Evolutionary conservation across 2,797 vertebrate genomes (phyloP), one percentile per base, ranked within the genome.

Genomic region (Mustela erminea): DNA sequence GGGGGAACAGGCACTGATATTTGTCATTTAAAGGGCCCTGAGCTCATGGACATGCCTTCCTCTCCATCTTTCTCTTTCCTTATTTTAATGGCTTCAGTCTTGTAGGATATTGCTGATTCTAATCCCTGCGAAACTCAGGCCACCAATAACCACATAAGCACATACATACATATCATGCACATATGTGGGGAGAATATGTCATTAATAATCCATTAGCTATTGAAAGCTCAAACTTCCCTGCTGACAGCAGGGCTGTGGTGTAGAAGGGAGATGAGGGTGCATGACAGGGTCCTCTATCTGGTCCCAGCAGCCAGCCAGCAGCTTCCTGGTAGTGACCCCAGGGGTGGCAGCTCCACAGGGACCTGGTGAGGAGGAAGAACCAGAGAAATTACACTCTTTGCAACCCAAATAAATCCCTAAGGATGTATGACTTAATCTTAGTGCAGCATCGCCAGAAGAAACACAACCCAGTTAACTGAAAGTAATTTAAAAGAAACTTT

Each of bases 401-500:
- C 94, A 96, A 88, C 80, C 38, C 87, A 97, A 91, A 97, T 94
- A 97, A 97, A 98, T 94, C 97, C 92, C 96, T 10, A 17, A 96
- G 96, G 95, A 98, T 97, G 97, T 97, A 96, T 93, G 95, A 91
- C 95, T 97, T 97, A 96, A 98, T 98, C 95, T 98, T 95, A 38
- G 27, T 2, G 21, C 68, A 89, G 84, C 84, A 96, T 97, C 93
- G 43, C 68, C 49, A 78, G 96, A 96, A 95, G 96, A 97, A 97
- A 97, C 97, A 86, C 96, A 96, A 95, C 93, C 94, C 95, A 97
- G 97, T 97, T 97, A 98, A 97, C 97, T 78, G 88, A 96, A 95
- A 97, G 97, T 98, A 97, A 97, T 98, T 98, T 98, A 93, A 96
- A 98, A 97, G 97, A 96, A 96, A 98, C 97, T 98, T 97, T 97